These are phyloP conservation scores for Cryptomyrus ogoouensis DNA, from an alignment of 2,113 vertebrate genomes.

Conservation along the genomic window DNA sequence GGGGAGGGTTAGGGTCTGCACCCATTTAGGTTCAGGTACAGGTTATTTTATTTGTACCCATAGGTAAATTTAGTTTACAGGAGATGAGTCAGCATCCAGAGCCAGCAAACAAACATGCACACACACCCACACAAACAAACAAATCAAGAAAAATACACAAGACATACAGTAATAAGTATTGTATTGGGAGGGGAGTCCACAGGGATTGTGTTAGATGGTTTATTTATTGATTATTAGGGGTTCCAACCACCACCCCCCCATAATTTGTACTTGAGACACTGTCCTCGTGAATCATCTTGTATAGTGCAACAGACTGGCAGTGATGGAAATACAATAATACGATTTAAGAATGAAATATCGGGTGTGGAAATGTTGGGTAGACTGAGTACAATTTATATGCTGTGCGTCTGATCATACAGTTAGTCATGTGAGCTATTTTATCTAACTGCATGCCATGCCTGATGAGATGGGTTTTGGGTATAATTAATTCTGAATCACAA, in stretches of 20 bases:
- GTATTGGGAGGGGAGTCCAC: background rate
- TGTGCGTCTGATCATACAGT: background rate
- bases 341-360: background rate
- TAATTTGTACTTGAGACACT: background rate
- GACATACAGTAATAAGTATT: no score
- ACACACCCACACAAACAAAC: no score
- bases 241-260: background rate
- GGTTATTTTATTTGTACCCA: no score
- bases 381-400: background rate
- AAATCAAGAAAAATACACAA: no score
- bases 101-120: no score
- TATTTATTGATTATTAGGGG: background rate
- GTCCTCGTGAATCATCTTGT: background rate
- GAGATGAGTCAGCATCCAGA: no score
- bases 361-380: background rate
- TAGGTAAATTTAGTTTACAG: no score
- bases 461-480: background rate
- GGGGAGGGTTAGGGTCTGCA: background rate
- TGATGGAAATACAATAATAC: background rate
- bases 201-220: background rate
- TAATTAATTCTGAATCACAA: background rate
- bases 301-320: background rate
- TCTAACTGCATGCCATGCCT: background rate
- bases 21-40: background rate
- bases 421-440: background rate